Evolutionary conservation across 2,113 vertebrate species (phyloP), one percentile per base, ranked within the genome.

Genomic region (Aldabrachelys gigantea): DNA sequence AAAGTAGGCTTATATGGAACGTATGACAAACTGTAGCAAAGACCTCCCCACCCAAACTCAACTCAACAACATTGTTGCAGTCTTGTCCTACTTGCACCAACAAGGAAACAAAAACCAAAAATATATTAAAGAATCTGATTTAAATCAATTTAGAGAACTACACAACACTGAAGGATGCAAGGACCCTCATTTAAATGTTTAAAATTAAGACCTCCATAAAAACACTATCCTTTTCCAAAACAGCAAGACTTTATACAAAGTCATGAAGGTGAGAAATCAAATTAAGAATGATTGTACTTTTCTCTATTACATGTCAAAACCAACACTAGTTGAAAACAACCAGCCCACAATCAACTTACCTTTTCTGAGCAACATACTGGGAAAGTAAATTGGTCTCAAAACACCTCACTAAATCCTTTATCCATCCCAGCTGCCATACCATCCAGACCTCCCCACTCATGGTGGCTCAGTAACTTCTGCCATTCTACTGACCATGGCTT

Each of bases 1-100:
- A 94, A 91, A 85, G 82, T 90, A 82, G 19, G 75, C 80, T 94
- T 95, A 94, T 94, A 96, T 95, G 96, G 95, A 96, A 97, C 82
- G 80, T 96, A 96, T 96, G 97, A 97, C 0, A 0, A 59, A 24
- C 49, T 82, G 82, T 82, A 94, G 52, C 88, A 95, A 90, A 56
- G 82, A 95, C 80, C 87, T 44, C 92, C 82, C 52, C 86, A 96
- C 84, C 84, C 79, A 88, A 97, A 88, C 56, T 84, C 0, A 21
- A 49, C 89, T 85, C 62, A 84, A 78, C 50, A 44, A 27, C 1
- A 0, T 3, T 65, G 82, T 72, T 89, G 65, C 92, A 90, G 84
- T 44, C 52, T 91, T 76, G 76, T 76, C 59, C 69, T 56, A 85
- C 86, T 75, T 90, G 49, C 35, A 76, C 10, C 89, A 91, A 17